These are phyloP conservation scores for Pavo muticus DNA, from an alignment of 2,113 vertebrate species.

Conservation along the genomic window DNA sequence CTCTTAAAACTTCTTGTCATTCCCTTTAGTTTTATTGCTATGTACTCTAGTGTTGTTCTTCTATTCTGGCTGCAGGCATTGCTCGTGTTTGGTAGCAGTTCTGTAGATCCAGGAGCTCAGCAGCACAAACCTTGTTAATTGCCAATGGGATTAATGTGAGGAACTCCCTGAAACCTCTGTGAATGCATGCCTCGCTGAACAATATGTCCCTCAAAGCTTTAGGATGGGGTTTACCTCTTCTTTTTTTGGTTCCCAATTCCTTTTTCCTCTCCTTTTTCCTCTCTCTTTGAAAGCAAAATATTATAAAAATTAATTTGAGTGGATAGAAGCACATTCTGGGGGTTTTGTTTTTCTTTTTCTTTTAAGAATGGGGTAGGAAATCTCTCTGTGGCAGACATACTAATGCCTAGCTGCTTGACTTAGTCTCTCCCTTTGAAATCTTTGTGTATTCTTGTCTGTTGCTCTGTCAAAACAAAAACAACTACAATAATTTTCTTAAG, in stretches of 20 bases:
- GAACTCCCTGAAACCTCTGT: not conserved
- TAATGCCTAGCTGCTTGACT: not conserved
- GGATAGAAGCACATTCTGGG: not conserved
- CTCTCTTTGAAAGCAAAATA: not conserved
- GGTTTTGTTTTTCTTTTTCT: not conserved
- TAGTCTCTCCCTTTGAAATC: not conserved
- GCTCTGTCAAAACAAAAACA: not conserved
- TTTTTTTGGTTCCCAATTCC: not conserved
- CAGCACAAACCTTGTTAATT: not conserved
- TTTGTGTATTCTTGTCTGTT: not conserved
- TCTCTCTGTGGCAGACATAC: not conserved
- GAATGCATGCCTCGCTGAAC: not conserved
- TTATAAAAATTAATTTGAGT: not conserved
- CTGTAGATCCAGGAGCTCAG: not conserved
- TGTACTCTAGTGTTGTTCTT: not conserved
- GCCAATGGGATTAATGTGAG: not conserved
- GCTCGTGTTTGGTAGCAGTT: not conserved
- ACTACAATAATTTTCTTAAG: not conserved
- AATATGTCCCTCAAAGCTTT: not conserved
- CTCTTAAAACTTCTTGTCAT: not conserved
- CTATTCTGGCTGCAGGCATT: not conserved
- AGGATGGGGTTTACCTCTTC: not conserved
- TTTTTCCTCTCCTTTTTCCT: not conserved
- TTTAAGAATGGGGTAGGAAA: rapidly evolving
- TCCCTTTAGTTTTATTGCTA: not conserved